Percentiles rank a stretch among this genome's conserved stretches.
Conservation (phyloP, 1,140 invertebrate genomes). For the Pseudomyrmex concolor region DNA sequence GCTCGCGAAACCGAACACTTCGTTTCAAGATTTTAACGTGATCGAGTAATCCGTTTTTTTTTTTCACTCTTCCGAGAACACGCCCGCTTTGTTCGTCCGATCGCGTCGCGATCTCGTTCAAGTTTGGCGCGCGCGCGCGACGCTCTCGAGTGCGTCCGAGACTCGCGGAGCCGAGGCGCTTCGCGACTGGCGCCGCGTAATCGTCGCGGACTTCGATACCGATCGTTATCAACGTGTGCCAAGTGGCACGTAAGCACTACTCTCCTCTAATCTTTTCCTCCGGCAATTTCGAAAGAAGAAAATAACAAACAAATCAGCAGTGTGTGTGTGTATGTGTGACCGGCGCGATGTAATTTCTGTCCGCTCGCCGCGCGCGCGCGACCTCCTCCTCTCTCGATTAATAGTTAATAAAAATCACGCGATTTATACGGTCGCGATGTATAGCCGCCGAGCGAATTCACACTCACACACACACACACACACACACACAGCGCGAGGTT, state of each 20-base stretch:
- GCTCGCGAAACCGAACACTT: too few species aligned
- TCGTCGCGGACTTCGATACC: background rate
- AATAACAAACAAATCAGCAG: background rate
- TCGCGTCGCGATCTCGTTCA: background rate
- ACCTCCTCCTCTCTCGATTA: background rate
- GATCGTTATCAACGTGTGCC: slow-evolving; percentile 1
- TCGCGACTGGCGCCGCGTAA: background rate
- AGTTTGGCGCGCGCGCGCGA: background rate
- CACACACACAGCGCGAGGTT: slow-evolving; percentile 1
- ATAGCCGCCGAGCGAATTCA: background rate
- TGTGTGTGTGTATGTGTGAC: background rate
- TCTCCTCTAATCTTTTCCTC: too few species aligned
- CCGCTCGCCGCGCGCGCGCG: too few species aligned
- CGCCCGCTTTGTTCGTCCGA: too few species aligned
- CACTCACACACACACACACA: too few species aligned
- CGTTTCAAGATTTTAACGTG: too few species aligned
- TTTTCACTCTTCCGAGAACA: too few species aligned
- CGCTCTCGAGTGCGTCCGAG: background rate
- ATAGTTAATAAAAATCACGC: background rate
- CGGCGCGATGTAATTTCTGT: background rate
- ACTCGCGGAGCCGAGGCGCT: background rate
- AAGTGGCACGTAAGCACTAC: background rate
- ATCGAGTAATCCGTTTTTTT: too few species aligned
- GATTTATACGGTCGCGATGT: background rate
- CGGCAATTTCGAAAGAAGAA: background rate